These are phyloP conservation scores for Crematogaster levior DNA, from an alignment of 2,888 invertebrate genomes.

Conservation along the genomic window DNA sequence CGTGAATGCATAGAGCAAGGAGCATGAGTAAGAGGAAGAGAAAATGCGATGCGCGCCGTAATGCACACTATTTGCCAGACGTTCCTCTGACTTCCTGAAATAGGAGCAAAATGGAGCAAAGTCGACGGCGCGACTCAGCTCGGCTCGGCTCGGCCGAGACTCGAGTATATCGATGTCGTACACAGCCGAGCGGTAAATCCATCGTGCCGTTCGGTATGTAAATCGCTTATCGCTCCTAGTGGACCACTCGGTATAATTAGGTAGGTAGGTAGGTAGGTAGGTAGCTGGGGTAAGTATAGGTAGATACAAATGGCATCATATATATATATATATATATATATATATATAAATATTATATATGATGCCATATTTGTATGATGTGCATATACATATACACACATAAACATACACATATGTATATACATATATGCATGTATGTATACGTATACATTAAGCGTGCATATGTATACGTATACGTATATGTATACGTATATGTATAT, in stretches of 20 bases:
- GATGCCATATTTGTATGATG: too few relatives aligned
- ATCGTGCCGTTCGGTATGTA: slow-evolving; percentile 83
- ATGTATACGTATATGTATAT: neutral
- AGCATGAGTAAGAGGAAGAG: slow-evolving; percentile 42
- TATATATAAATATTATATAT: neutral
- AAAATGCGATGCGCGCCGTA: slow-evolving; percentile 38
- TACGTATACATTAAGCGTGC: too few relatives aligned
- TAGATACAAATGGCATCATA: slow-evolving; percentile 78
- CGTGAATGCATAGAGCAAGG: slow-evolving; percentile 14
- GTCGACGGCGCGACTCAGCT: slow-evolving; percentile 49
- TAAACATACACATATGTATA: too few relatives aligned
- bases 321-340: neutral
- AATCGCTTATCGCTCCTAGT: slow-evolving; percentile 85
- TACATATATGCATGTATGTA: slow-evolving; percentile 54
- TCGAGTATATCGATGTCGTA: slow-evolving; percentile 65
- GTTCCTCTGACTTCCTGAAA: slow-evolving; percentile 68
- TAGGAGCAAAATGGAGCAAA: slow-evolving; percentile 72
- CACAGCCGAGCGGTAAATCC: slow-evolving; percentile 80
- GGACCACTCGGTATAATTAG: slow-evolving; percentile 85
- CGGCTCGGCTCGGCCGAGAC: slow-evolving; percentile 48
- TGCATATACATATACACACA: too few relatives aligned
- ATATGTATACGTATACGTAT: neutral
- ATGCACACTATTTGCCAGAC: slow-evolving; percentile 50
- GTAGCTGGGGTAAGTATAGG: slow-evolving; percentile 76
- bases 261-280: slow-evolving; percentile 79